Evolutionary conservation across 2,797 vertebrate species (phyloP).

Genomic region (Acrocephalus scirpaceus): DNA sequence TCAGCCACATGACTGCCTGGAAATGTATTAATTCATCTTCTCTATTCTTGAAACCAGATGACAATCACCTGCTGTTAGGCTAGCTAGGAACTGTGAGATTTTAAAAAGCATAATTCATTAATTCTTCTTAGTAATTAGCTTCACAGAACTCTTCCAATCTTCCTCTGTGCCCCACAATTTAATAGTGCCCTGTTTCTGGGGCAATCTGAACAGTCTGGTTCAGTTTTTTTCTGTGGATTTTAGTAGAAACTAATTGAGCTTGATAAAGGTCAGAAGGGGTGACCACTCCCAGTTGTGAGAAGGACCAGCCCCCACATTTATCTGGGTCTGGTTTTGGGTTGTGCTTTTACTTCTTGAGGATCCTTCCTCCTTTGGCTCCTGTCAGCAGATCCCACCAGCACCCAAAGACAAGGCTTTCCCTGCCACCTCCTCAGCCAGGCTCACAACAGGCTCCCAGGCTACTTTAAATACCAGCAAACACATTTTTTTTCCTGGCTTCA

Average conservation of each 20-base stretch:
- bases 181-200: rapidly evolving
- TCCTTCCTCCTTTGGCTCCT: background rate
- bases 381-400: background rate
- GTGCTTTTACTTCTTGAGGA: background rate
- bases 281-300: background rate
- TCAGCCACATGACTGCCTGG: background rate
- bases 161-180: background rate
- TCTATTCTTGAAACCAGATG: background rate
- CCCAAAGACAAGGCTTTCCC: rapidly evolving
- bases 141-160: background rate
- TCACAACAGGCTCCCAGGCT: background rate
- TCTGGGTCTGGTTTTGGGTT: background rate
- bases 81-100: background rate
- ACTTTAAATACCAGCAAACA: background rate
- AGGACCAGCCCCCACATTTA: background rate
- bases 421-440: background rate
- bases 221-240: background rate
- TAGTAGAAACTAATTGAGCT: background rate
- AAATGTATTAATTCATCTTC: background rate
- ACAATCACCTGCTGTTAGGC: background rate
- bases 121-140: background rate
- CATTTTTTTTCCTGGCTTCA: background rate
- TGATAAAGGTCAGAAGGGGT: background rate
- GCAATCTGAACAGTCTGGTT: background rate
- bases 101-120: background rate